Percentiles rank a stretch among this genome's conserved stretches.
Evolutionary conservation across 2,888 invertebrate genomes (phyloP).

Genomic region (Diploptera punctata): DNA sequence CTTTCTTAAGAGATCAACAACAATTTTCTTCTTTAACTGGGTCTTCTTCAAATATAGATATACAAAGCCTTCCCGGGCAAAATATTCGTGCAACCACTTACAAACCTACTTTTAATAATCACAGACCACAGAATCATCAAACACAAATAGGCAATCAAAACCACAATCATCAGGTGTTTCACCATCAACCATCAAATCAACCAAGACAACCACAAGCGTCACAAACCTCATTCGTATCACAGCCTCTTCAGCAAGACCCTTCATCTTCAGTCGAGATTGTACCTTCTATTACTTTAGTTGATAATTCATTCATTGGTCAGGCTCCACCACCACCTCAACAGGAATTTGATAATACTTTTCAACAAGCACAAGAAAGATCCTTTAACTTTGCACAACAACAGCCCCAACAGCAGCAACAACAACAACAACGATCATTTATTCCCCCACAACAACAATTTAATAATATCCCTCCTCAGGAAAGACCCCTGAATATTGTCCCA

Average conservation of each 20-base stretch:
- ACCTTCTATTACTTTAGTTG: neutral
- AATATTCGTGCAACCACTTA: slow-evolving; percentile 38
- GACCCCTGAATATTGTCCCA: too few species aligned
- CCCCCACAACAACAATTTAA: too few species aligned
- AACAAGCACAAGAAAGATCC: neutral
- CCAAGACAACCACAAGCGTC: neutral
- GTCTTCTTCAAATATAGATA: neutral
- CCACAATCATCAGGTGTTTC: slow-evolving; percentile 49
- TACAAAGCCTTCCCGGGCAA: neutral
- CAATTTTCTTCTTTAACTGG: slow-evolving; percentile 15
- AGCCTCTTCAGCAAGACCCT: neutral
- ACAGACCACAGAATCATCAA: slow-evolving; percentile 42
- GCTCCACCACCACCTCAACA: neutral
- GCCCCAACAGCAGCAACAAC: too few species aligned
- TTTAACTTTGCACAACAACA: neutral
- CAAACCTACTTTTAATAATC: slow-evolving; percentile 23
- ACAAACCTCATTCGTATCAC: neutral
- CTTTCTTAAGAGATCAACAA: slow-evolving; percentile 42
- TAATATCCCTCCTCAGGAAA: too few species aligned
- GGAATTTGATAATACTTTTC: neutral
- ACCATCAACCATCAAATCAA: slow-evolving; percentile 42
- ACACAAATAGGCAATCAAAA: slow-evolving; percentile 45
- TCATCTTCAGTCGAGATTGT: neutral
- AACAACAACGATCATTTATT: too few species aligned
- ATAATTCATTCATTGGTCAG: neutral